phyloP scores from a whole-genome alignment of 2,113 vertebrate species.

The Athene cunicularia region DNA sequence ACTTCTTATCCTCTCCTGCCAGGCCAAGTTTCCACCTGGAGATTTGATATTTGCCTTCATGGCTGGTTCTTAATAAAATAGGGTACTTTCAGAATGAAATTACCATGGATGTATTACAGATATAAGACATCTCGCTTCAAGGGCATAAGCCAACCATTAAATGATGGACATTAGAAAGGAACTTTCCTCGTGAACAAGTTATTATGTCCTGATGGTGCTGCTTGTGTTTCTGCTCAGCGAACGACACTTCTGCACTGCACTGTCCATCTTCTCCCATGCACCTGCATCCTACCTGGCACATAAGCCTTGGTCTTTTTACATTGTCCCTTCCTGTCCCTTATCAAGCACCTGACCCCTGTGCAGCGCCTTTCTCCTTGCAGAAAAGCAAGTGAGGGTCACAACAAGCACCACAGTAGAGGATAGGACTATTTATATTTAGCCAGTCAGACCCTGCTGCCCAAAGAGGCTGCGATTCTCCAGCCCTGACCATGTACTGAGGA shows the following conservation, averaged over 20 bases:
- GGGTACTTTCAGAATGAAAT: slow-evolving; percentile 38
- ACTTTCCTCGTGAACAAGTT: background rate
- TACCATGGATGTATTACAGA: background rate
- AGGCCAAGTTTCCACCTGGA: slow-evolving; percentile 5
- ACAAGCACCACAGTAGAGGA: background rate
- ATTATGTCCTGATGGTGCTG: accelerated
- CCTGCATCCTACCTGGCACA: accelerated
- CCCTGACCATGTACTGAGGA: accelerated
- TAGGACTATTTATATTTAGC: background rate
- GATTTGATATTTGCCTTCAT: slow-evolving; percentile 51
- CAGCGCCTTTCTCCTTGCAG: background rate
- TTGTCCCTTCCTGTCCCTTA: background rate
- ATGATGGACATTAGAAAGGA: slow-evolving; percentile 13
- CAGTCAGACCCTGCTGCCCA: background rate
- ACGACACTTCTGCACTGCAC: accelerated
- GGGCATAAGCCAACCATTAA: slow-evolving; percentile 51
- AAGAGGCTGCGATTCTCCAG: background rate
- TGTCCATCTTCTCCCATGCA: background rate
- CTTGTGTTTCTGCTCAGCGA: background rate
- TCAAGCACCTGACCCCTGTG: accelerated
- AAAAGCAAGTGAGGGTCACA: background rate
- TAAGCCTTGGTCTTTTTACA: background rate
- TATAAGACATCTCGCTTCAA: slow-evolving; percentile 9
- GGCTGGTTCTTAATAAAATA: slow-evolving; percentile 52
- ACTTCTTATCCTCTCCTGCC: background rate